Evolutionary conservation across 2,888 invertebrate species (phyloP), one percentile per base, ranked within the genome.

Genomic region (Xanthostigma xanthostigma): DNA sequence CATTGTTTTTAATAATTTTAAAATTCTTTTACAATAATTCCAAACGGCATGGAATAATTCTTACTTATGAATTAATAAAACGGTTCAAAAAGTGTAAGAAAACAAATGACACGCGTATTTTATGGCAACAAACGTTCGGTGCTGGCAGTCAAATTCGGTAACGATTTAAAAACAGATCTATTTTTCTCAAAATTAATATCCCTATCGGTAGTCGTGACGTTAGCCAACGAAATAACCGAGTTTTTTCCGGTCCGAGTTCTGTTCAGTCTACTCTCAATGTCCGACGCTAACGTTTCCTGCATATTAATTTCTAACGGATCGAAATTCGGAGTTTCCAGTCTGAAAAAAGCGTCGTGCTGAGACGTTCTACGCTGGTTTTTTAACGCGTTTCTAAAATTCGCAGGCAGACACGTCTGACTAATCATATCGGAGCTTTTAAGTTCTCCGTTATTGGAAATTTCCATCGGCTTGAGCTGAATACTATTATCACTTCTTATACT

Each of bases 141-240:
- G 64, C 76, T 77, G 59, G 80, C 78, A 66, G 77, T 80, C 68
- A 82, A 71, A 71, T 82, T 81, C 67, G 82, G 82, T 71, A 83
- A 74, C 58, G 75, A 76, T 63, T 76, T 75, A 59, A 75, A 75
- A 56, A 73, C 71, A 58, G 61, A 60, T 58, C 64, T 64, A 49
- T 55, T 53, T 45, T 59, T 60, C 44, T 60, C 60, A 44, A 61
- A 58, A 46, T 58, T 56, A 41, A 42, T 37, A 12, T 12, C 40
- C 13, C 44, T 49, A n/a, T 44, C 36, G 33, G 39, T 33, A 40
- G 48, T 45, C 10, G 36, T 44, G 17, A 50, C 50, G 37, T 49
- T 50, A 3, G 47, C 49, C 27, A 53, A 45, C 38, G 50, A 50
- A 13, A 51, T 49, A 10, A 53, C 44, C 17, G 53, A 53, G 43